These are phyloP conservation scores for Aphelocoma californica DNA, from an alignment of 2,797 vertebrate species.

Conservation along the genomic window DNA sequence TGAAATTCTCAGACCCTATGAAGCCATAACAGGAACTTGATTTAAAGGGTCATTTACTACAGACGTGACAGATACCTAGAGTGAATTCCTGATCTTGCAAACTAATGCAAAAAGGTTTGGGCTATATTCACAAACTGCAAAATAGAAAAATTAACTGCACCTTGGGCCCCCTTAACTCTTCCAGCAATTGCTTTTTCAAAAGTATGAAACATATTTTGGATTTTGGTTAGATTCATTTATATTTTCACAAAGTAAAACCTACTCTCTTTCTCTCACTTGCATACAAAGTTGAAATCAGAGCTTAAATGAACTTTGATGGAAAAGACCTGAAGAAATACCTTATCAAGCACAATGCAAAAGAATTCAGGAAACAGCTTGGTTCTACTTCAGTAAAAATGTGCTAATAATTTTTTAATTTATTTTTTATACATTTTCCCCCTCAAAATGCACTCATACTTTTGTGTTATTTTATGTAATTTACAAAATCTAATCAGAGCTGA, in stretches of 20 bases:
- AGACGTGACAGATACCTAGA: fast-evolving
- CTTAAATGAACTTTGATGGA: background rate
- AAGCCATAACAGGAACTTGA: background rate
- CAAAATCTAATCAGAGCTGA: background rate
- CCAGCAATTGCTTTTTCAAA: background rate
- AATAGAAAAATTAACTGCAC: background rate
- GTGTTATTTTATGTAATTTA: background rate
- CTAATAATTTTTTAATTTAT: background rate
- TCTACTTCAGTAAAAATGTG: background rate
- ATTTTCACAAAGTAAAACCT: background rate
- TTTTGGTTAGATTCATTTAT: background rate
- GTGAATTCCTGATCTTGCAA: background rate
- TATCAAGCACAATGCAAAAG: background rate
- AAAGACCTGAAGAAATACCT: background rate
- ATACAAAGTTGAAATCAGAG: background rate
- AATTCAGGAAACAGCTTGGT: background rate
- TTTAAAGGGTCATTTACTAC: background rate
- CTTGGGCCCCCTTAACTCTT: background rate
- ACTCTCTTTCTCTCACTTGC: background rate
- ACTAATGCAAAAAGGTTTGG: background rate
- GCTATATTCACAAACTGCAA: background rate
- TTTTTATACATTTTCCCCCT: background rate
- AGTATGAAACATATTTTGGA: background rate
- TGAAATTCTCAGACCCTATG: background rate
- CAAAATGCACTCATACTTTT: background rate